These are phyloP conservation scores for Whitmania pigra DNA, from an alignment of 1,140 invertebrate species.

Conservation along the genomic window DNA sequence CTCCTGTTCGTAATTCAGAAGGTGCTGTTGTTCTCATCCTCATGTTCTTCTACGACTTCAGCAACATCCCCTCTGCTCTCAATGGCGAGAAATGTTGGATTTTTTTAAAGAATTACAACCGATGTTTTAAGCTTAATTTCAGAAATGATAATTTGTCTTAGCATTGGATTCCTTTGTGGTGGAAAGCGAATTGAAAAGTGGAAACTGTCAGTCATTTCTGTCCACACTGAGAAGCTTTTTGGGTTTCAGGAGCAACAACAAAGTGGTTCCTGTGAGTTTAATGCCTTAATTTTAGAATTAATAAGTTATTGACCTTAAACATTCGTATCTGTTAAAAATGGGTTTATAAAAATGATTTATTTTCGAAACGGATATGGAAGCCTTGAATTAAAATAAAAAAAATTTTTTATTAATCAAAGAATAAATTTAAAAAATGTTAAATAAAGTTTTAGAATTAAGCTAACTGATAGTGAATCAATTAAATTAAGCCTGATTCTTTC, in stretches of 20 bases:
- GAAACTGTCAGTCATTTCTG: constrained; percentile 5
- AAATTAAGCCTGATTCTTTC: constrained; percentile 16
- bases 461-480: too few species aligned
- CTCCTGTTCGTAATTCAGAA: constrained; percentile 64
- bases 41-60: constrained; percentile 48
- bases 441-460: too few species aligned
- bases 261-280: neutral
- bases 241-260: neutral
- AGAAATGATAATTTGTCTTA: neutral
- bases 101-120: neutral
- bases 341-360: too few species aligned
- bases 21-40: constrained; percentile 46
- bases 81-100: constrained; percentile 41
- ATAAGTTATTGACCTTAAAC: too few species aligned
- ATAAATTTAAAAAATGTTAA: too few species aligned
- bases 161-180: neutral
- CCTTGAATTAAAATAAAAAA: too few species aligned
- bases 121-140: neutral
- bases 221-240: neutral
- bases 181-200: neutral
- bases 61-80: constrained; percentile 47
- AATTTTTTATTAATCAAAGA: too few species aligned
- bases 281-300: too few species aligned
- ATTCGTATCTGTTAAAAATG: too few species aligned
- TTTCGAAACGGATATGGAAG: too few species aligned